Evolutionary conservation across 2,888 invertebrate species (phyloP).

Genomic region (Colletes collaris): DNA sequence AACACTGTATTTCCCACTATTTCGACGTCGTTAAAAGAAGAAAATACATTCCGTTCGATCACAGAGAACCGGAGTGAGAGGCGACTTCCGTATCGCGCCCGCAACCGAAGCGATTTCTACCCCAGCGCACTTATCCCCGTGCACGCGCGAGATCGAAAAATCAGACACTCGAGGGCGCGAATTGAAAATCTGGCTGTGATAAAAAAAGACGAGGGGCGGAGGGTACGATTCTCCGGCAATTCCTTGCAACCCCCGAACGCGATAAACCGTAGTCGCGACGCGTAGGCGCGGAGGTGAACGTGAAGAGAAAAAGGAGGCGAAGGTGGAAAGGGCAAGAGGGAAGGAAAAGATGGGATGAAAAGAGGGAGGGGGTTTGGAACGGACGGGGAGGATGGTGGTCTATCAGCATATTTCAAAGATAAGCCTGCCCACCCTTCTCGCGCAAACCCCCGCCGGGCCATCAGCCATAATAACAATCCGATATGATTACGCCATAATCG

Average conservation of each 20-base stretch:
- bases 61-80: neutral
- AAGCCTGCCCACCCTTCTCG: constrained; percentile 76
- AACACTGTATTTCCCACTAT: too few relatives aligned
- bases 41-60: neutral
- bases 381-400: constrained; percentile 74
- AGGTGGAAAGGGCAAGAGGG: constrained; percentile 20
- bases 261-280: constrained; percentile 73
- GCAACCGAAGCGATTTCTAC: constrained; percentile 26
- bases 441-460: constrained; percentile 76
- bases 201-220: constrained; percentile 48
- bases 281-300: constrained; percentile 20
- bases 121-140: constrained; percentile 12
- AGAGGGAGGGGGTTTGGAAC: constrained; percentile 27
- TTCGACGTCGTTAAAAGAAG: neutral
- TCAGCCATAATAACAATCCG: constrained; percentile 83
- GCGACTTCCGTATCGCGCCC: neutral
- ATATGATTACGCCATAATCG: constrained; percentile 83
- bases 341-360: constrained; percentile 37
- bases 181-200: constrained; percentile 68
- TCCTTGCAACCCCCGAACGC: constrained; percentile 69
- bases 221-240: constrained; percentile 73
- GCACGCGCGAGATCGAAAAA: constrained; percentile 52
- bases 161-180: constrained; percentile 57
- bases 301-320: constrained; percentile 16
- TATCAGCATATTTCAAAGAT: constrained; percentile 83